These are phyloP conservation scores for Pipistrellus kuhlii DNA, from an alignment of 2,797 vertebrate genomes.

Conservation along the genomic window DNA sequence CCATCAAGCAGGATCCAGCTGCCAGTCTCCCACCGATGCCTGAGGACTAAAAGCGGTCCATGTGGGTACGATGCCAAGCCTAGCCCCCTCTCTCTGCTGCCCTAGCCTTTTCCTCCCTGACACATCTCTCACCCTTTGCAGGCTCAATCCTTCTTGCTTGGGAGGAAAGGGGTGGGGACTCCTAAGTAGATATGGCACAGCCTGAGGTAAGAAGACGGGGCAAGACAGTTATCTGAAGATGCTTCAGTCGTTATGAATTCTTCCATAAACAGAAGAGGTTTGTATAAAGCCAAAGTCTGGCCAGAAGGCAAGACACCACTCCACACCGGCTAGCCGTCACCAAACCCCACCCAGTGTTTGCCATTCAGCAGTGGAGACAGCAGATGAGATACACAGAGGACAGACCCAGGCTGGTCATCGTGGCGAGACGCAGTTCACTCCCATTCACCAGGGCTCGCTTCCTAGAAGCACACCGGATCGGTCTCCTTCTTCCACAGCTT, in stretches of 20 bases:
- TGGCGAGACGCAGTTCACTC: not conserved
- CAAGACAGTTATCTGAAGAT: not conserved
- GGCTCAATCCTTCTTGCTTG: not conserved
- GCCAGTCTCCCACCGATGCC: not conserved
- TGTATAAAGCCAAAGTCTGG: not conserved
- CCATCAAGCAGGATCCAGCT: not conserved
- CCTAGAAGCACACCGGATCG: not conserved
- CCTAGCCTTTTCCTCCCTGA: not conserved
- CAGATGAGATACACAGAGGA: not conserved
- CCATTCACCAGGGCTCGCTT: not conserved
- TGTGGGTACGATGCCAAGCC: not conserved
- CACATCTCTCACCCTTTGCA: not conserved
- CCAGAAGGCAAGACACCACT: not conserved
- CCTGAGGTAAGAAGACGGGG: not conserved
- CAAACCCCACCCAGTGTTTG: not conserved
- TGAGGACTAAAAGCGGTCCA: not conserved
- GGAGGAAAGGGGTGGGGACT: not conserved
- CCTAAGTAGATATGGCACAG: not conserved
- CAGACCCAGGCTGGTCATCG: not conserved
- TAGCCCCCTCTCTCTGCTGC: not conserved
- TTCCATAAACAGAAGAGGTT: not conserved
- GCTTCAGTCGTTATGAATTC: not conserved
- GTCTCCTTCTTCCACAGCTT: not conserved
- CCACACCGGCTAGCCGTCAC: not conserved
- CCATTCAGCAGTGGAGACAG: not conserved